Base-by-base conservation (phyloP, 1,140 invertebrate genomes). In the Zaprionus lachaisei region DNA sequence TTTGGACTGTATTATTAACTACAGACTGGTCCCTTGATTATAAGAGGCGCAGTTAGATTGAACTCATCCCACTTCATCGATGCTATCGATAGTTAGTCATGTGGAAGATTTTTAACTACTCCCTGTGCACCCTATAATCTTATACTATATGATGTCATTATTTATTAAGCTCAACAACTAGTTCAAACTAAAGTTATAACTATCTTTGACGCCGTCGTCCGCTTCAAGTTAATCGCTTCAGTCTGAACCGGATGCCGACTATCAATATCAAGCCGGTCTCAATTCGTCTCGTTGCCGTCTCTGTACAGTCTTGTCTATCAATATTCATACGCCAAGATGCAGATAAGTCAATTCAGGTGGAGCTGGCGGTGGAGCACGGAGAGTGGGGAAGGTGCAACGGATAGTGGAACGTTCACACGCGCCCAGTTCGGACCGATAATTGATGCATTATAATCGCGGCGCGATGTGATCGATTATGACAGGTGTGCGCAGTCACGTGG, bases 401-500 rank as follows among this genome's bases (percentile, higher is more conserved):
- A 26, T 11, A 65, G 76, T 54, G 22, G 56, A 68, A 60, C 60
- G 66, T 86, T 85, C 83, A 85, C 83, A 85, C 83, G 83, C 79
- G 80, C 70, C 72, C 80, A 82, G 69, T 71, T 69, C 57, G 34
- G 56, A 24, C 63, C 69, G 80, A 83, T 86, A 86, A 86, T 86
- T 87, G 83, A 86, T 86, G 83, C 83, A 87, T 87, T 86, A 72
- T 83, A 85, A 87, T 86, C 83, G 72, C 69, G 31, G 41, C 54
- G 70, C 70, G 83, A 69, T 77, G 80, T 86, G 83, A 86, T 86
- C 80, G 83, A 86, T 86, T 87, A 77, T 83, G 83, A 87, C 83
- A 86, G 83, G 80, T 87, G 77, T 72, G 84, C 78, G 68, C 81
- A 87, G 81, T 87, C 84, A 87, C 74, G 78, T 81, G 84, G 71